Evolutionary conservation across 2,113 vertebrate species (phyloP).

Genomic region (Pavo muticus): DNA sequence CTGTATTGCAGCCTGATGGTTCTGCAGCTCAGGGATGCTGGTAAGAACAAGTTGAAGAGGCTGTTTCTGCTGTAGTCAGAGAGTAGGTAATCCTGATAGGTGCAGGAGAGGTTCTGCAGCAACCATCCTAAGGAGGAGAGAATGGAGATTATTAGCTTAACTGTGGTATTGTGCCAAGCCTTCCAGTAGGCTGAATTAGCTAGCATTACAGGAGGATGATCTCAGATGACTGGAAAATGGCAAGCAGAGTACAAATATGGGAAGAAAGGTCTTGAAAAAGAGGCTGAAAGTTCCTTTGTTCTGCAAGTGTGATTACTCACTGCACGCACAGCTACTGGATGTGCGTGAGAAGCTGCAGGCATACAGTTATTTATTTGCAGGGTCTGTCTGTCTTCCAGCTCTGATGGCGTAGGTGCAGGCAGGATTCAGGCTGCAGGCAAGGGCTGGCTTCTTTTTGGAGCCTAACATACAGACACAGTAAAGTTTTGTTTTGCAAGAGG

Average conservation of each 20-base stretch:
- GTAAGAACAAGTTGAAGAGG: neutral
- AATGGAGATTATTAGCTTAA: constrained; percentile 9
- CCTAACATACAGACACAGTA: neutral
- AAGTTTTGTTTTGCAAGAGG: neutral
- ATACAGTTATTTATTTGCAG: neutral
- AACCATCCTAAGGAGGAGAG: neutral
- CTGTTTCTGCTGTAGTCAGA: neutral
- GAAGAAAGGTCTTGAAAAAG: neutral
- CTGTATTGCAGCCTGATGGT: neutral
- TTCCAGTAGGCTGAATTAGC: neutral
- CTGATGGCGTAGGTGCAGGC: neutral
- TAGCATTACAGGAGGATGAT: neutral
- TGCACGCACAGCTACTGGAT: fast-evolving
- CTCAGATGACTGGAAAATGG: neutral
- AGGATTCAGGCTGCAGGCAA: neutral
- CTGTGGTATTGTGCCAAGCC: neutral
- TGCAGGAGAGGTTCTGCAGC: neutral
- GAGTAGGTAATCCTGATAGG: neutral
- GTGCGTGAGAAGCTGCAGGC: neutral
- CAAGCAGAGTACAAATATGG: neutral
- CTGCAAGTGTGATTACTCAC: fast-evolving
- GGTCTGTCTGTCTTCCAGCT: neutral
- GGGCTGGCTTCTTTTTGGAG: neutral
- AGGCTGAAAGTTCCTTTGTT: fast-evolving
- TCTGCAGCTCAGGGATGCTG: fast-evolving